Base-by-base conservation (phyloP, 2,888 invertebrate species). In the Rhingia campestris region DNA sequence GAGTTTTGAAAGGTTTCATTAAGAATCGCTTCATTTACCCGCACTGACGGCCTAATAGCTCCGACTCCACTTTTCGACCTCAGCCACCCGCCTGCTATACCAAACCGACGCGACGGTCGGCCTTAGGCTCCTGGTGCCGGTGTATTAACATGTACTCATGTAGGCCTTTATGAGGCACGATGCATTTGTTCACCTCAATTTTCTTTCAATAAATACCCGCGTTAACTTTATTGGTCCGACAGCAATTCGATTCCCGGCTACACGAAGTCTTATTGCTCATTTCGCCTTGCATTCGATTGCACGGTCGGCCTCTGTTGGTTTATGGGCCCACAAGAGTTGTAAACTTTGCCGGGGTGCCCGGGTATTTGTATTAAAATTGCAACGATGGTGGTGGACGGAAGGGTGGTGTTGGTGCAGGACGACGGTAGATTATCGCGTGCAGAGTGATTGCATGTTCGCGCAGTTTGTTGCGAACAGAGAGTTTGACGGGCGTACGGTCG, bases 351-450 rank as follows among this genome's bases (percentile, higher is more conserved):
- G 33, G 22, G 43, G n/a, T 63, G 61, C 59, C 45, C 53, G 45
- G 37, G 72, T 63, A 73, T 67, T 81, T 81, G 70, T 81, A 81
- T 75, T 72, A 56, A 72, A 76, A 77, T 72, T 77, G 61, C 67
- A 51, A 9, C 49, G 37, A 3, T 53, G 41, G 47, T n/a, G 3
- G 1, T 30, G 22, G 37, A n/a, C 1, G 47, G 37, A 4, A 6
- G 7, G 32, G 33, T 14, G 39, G 4, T 22, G 1, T 22, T 22
- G 45, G 58, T 43, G n/a, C 37, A 14, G 47, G 54, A 14, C 75
- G 74, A 70, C 80, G 47, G 80, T 66, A 70, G 70, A 84, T 84
- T 75, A 84, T 84, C 84, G 84, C 84, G 84, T 84, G 80, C 70
- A 70, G 61, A 80, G 66, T 69, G 80, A 70, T 84, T 84, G 84